These are phyloP conservation scores for Dione vanillae DNA, from an alignment of 2,888 invertebrate species.

Conservation along the genomic window DNA sequence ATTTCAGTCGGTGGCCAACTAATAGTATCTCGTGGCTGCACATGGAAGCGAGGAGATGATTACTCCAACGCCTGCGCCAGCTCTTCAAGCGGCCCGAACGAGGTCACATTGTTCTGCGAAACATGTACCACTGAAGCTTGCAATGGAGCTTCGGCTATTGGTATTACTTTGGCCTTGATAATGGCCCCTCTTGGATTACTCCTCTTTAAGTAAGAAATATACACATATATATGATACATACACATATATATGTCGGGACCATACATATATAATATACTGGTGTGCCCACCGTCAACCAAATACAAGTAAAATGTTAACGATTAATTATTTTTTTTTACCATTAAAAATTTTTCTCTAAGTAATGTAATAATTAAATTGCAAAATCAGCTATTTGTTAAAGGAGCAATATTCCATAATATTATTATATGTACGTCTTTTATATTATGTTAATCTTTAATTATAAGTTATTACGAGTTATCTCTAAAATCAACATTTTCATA, in stretches of 20 bases:
- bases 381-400: not conserved
- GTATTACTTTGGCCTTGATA: conserved; percentile 73
- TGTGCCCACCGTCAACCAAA: conserved; percentile 49
- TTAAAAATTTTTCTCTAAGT: not conserved
- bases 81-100: conserved; percentile 75
- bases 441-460: not conserved
- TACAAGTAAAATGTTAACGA: conserved; percentile 14
- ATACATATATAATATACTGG: conserved; percentile 41
- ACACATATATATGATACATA: not conserved
- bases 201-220: conserved; percentile 68
- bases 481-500: conserved; percentile 3
- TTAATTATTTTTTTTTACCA: too few species aligned
- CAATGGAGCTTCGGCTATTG: conserved; percentile 83
- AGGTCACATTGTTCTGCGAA: conserved; percentile 85
- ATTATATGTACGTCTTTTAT: not conserved
- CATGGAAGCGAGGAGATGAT: conserved; percentile 83
- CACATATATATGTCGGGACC: conserved; percentile 39
- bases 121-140: conserved; percentile 88
- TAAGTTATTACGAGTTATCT: conserved; percentile 1
- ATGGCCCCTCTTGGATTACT: conserved; percentile 69
- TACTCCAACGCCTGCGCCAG: conserved; percentile 79
- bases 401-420: conserved; percentile 1
- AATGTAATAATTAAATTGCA: not conserved
- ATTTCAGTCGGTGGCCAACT: conserved; percentile 84
- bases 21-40: conserved; percentile 84